These are phyloP conservation scores for Gallinago jamesoni DNA, from an alignment of 2,113 vertebrate genomes.

Conservation along the genomic window DNA sequence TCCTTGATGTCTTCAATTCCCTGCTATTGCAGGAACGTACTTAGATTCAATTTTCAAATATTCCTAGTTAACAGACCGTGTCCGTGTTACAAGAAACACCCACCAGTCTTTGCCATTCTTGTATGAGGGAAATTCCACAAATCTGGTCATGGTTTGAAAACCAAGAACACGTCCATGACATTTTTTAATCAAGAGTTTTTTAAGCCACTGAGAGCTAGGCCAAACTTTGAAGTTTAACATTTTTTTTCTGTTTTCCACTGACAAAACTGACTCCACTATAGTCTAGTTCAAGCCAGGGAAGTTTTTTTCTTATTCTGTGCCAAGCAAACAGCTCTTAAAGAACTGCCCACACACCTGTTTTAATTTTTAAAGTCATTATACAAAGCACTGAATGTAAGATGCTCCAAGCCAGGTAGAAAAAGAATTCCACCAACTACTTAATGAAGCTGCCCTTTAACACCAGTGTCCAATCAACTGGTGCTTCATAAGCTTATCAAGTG, in stretches of 20 bases:
- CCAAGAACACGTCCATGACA: background rate
- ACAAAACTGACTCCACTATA: background rate
- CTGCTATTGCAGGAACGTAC: background rate
- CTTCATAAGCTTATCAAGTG: background rate
- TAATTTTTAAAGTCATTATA: background rate
- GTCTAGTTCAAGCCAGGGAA: background rate
- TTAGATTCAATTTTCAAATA: conserved; percentile 7
- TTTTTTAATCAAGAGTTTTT: background rate
- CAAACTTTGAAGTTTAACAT: background rate
- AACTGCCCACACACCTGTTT: background rate
- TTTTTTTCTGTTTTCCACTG: background rate
- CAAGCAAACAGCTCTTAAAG: background rate
- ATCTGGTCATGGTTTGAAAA: background rate
- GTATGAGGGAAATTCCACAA: background rate
- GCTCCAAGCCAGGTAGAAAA: background rate
- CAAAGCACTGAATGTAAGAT: background rate
- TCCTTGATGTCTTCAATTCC: background rate
- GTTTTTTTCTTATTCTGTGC: background rate
- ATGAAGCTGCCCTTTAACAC: background rate
- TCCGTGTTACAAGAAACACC: background rate
- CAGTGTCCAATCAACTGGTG: background rate
- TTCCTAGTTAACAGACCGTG: background rate
- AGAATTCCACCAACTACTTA: background rate
- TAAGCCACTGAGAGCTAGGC: background rate
- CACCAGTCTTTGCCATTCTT: background rate